Evolutionary conservation across 2,888 invertebrate genomes (phyloP), one percentile per base, ranked within the genome.

Genomic region (Smittia sp.): DNA sequence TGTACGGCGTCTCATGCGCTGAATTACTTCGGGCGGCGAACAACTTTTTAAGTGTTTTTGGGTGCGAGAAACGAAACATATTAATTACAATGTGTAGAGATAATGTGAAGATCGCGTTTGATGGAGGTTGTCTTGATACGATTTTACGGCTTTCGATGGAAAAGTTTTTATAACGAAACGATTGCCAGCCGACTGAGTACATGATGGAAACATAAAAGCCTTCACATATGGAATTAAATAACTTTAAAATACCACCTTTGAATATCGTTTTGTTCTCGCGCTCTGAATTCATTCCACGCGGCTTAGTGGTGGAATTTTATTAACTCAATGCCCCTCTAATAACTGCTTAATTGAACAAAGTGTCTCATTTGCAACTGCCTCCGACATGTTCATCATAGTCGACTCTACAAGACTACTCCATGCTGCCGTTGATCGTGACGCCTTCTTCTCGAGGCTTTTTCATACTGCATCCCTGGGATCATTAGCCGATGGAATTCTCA

Each of bases 211-310:
- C 39, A 39, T 39, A 39, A 39, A 39, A 46, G 11, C 15, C 2
- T 46, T 22, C 67, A 22, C 41, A 68, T 68, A n/a, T 68, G 68
- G 25, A 68, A 68, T 41, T 68, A 46, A 68, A 46, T 68, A 68
- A 24, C 41, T 68, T 68, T 68, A 68, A 68, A 68, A 68, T 66
- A 46, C 68, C 68, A 68, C 46, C 46, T 68, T 68, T 3, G 52
- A 46, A 3, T 46, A 13, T 18, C 2, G n/a, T n/a, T n/a, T n/a
- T n/a, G n/a, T n/a, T n/a, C n/a, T n/a, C n/a, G n/a, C n/a, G n/a
- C n/a, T 15, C n/a, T 13, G n/a, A 2, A 2, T 9, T 13, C 52
- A 46, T 46, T 18, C 4, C n/a, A 7, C 3, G n/a, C n/a, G 4
- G n/a, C n/a, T 46, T 13, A 46, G 18, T 46, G 11, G n/a, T 13